These are phyloP conservation scores for Cettia cetti DNA, from an alignment of 2,113 vertebrate species.

Conservation along the genomic window DNA sequence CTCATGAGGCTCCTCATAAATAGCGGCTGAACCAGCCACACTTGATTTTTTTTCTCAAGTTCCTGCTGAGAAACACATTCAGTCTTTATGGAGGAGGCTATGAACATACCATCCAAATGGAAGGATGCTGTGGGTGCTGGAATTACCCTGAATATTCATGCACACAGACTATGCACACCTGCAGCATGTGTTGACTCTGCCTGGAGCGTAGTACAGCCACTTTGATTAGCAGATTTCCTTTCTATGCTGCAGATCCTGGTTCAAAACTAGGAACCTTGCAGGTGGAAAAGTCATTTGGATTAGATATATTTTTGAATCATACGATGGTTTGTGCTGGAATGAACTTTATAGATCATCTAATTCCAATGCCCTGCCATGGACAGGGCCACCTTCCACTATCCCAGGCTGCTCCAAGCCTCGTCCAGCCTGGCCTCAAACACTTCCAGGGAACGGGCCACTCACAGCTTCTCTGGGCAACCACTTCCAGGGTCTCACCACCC, in stretches of 20 bases:
- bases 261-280: neutral
- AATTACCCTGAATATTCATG: neutral
- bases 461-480: neutral
- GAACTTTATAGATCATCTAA: neutral
- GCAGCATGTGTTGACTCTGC: neutral
- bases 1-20: neutral
- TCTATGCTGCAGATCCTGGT: neutral
- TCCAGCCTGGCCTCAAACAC: neutral
- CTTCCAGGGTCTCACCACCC: neutral
- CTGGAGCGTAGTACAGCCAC: neutral
- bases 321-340: neutral
- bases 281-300: neutral
- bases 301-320: neutral
- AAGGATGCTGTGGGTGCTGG: neutral
- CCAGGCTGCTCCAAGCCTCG: neutral
- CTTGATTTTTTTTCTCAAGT: neutral
- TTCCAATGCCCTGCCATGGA: neutral
- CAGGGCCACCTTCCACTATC: neutral
- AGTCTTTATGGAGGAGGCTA: neutral
- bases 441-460: neutral
- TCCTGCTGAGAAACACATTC: neutral
- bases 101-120: neutral
- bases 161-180: neutral
- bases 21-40: accelerated
- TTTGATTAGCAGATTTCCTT: neutral